These are phyloP conservation scores for Neolamprologus caudopunctatus DNA, from an alignment of 2,113 vertebrate genomes.

Conservation along the genomic window DNA sequence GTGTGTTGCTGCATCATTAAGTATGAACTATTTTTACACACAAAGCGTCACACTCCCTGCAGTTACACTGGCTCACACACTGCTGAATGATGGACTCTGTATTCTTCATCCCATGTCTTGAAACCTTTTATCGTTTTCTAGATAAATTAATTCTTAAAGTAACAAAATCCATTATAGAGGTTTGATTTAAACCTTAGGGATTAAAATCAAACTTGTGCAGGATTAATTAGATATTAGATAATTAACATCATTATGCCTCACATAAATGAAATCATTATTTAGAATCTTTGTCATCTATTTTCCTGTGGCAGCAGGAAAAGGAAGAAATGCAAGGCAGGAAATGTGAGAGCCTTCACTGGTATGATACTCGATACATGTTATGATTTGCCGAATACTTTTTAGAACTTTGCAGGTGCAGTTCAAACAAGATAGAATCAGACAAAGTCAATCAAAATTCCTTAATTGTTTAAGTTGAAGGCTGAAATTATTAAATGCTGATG, in stretches of 20 bases:
- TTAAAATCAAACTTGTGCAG: background rate
- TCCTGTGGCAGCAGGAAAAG: background rate
- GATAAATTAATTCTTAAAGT: background rate
- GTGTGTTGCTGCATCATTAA: fast-evolving
- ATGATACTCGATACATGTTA: background rate
- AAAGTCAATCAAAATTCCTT: background rate
- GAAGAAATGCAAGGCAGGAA: background rate
- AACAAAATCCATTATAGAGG: background rate
- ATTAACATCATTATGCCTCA: background rate
- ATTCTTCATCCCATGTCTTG: background rate
- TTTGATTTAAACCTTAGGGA: background rate
- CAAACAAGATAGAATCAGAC: background rate
- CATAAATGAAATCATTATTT: background rate
- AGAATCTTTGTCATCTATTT: background rate
- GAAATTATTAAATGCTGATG: background rate
- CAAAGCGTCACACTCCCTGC: background rate
- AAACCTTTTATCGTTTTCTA: fast-evolving
- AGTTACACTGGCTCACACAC: background rate
- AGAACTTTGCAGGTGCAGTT: background rate
- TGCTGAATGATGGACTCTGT: background rate
- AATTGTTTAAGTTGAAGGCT: background rate
- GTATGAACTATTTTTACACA: background rate
- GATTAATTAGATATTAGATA: background rate
- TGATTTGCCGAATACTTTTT: background rate
- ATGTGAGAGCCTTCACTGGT: background rate